A percentile compares a stretch with the other conserved stretches of the same genome.
These are phyloP conservation scores for Lycocerus yunnanus DNA, from an alignment of 2,888 invertebrate species.

Conservation along the genomic window DNA sequence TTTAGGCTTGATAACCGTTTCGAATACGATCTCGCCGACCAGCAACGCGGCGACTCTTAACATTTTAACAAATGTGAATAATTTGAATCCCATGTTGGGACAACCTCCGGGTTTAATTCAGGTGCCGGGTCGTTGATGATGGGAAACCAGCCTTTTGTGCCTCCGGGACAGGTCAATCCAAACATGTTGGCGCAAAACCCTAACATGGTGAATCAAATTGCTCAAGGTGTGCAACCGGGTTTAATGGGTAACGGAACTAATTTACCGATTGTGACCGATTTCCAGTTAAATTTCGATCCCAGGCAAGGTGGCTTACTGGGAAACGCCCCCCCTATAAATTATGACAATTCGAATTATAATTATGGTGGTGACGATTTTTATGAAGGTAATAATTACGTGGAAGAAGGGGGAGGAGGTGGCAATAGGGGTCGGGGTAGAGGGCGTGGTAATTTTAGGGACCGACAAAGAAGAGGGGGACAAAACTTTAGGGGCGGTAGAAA, in stretches of 20 bases:
- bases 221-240: slow-evolving; percentile 56
- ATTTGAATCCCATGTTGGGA: slow-evolving; percentile 33
- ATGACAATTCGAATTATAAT: slow-evolving; percentile 24
- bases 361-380: slow-evolving; percentile 58
- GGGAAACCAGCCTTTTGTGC: slow-evolving; percentile 46
- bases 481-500: slow-evolving; percentile 25
- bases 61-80: slow-evolving; percentile 49
- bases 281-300: slow-evolving; percentile 53
- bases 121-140: slow-evolving; percentile 11
- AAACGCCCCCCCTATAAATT: slow-evolving; percentile 42
- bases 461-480: slow-evolving; percentile 19
- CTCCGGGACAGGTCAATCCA: slow-evolving; percentile 58
- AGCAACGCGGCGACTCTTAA: slow-evolving; percentile 47
- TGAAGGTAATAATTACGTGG: slow-evolving; percentile 32
- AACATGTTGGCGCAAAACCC: slow-evolving; percentile 62
- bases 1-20: slow-evolving; percentile 56
- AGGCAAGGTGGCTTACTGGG: slow-evolving; percentile 47
- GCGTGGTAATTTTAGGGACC: slow-evolving; percentile 19
- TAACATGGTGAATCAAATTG: slow-evolving; percentile 55
- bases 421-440: slow-evolving; percentile 8
- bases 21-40: slow-evolving; percentile 34
- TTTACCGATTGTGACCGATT: slow-evolving; percentile 50
- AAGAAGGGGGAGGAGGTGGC: slow-evolving; percentile 7
- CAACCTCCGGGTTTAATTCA: slow-evolving; percentile 18
- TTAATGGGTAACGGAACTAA: slow-evolving; percentile 60